Evolutionary conservation across 2,888 invertebrate genomes (phyloP).

Genomic region (Euzetes globulus): DNA sequence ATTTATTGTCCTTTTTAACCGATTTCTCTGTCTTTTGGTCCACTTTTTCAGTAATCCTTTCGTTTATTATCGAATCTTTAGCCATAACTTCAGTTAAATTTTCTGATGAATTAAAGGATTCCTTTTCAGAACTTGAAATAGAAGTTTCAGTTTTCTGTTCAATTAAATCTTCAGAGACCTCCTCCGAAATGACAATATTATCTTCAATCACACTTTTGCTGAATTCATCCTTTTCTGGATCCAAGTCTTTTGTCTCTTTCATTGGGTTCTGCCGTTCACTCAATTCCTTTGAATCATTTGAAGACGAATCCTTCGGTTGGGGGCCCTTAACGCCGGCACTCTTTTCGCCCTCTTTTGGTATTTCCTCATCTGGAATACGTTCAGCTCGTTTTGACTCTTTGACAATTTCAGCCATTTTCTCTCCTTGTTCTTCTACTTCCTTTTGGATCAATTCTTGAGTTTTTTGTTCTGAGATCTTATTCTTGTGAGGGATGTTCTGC

Average conservation of each 20-base stretch:
- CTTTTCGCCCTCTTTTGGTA: neutral
- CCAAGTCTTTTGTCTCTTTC: neutral
- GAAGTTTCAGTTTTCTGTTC: constrained; percentile 2
- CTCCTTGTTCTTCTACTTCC: neutral
- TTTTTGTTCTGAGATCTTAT: too few species aligned
- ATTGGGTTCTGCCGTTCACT: constrained; percentile 21
- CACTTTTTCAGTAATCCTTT: constrained; percentile 6
- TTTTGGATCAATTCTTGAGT: neutral
- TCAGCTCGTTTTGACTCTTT: neutral
- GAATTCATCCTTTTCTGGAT: neutral
- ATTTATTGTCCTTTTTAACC: constrained; percentile 46
- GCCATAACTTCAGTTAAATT: constrained; percentile 21
- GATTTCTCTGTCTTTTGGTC: constrained; percentile 19
- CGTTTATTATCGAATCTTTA: constrained; percentile 22
- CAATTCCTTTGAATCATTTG: neutral
- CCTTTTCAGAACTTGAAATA: constrained; percentile 12
- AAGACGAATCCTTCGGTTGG: neutral
- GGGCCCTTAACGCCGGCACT: neutral
- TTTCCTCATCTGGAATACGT: neutral
- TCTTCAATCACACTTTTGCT: neutral
- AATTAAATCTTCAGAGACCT: neutral
- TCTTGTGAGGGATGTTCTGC: too few species aligned
- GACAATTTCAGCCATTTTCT: neutral
- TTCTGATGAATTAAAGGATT: constrained; percentile 9
- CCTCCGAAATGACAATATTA: neutral